Evolutionary conservation across 2,113 vertebrate genomes (phyloP).

Genomic region (Cygnus atratus): DNA sequence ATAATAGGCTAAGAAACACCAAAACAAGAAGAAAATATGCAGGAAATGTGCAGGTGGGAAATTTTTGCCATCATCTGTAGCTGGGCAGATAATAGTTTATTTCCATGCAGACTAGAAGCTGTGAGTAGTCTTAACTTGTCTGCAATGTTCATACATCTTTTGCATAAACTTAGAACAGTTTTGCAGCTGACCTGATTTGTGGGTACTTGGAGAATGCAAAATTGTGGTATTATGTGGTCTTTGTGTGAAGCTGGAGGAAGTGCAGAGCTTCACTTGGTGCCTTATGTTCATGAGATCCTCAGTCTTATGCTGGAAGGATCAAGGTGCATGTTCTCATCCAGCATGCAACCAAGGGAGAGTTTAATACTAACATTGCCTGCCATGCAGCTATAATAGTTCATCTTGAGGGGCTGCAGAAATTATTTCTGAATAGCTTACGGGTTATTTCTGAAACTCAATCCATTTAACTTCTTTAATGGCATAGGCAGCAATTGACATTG

Average conservation of each 20-base stretch:
- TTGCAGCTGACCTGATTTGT: neutral
- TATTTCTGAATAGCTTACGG: neutral
- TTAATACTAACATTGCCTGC: neutral
- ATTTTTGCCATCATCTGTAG: neutral
- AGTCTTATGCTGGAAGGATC: neutral
- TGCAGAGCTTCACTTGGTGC: neutral
- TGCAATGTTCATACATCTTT: neutral
- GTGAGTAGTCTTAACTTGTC: neutral
- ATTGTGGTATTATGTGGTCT: neutral
- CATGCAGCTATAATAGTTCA: neutral
- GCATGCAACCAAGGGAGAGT: neutral
- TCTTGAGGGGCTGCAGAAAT: neutral
- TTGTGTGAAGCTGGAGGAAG: neutral
- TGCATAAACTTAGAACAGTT: neutral
- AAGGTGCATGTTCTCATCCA: neutral
- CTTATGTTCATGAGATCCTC: neutral
- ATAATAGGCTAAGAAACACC: neutral
- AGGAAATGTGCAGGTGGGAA: constrained; percentile 1
- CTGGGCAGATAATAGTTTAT: neutral
- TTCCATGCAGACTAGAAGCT: neutral
- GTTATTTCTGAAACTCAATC: constrained; percentile 49
- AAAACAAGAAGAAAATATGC: neutral
- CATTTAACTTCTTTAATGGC: constrained; percentile 58
- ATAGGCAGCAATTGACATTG: constrained; percentile 20
- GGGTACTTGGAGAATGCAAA: neutral